These are phyloP conservation scores for Trichechus manatus DNA, from an alignment of 2,113 vertebrate genomes.

Conservation along the genomic window DNA sequence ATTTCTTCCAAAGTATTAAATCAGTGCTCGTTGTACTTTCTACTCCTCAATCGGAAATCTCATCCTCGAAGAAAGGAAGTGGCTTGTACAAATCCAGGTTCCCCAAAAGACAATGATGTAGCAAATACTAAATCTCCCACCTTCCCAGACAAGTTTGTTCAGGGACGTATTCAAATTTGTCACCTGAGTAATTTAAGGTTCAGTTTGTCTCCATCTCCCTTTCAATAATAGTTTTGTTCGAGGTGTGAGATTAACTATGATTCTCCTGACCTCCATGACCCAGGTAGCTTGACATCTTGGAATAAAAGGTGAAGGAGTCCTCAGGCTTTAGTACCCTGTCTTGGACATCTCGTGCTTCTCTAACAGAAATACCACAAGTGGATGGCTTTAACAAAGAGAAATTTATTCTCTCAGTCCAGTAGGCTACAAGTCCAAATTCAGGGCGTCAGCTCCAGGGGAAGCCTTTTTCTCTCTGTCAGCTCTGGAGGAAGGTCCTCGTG, in stretches of 20 bases:
- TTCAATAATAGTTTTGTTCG: slow-evolving; percentile 19
- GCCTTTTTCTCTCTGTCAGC: too few relatives aligned
- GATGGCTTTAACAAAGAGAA: too few relatives aligned
- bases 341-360: too few relatives aligned
- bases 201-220: background rate
- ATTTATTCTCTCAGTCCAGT: too few relatives aligned
- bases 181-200: background rate
- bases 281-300: background rate
- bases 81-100: background rate
- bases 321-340: background rate
- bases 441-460: too few relatives aligned
- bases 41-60: background rate
- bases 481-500: too few relatives aligned
- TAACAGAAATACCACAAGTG: too few relatives aligned
- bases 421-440: too few relatives aligned
- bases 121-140: background rate
- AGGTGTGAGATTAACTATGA: background rate
- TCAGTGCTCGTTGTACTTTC: background rate
- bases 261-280: background rate
- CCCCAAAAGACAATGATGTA: background rate
- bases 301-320: background rate
- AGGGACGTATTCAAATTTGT: background rate
- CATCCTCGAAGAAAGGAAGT: background rate
- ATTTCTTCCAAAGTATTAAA: slow-evolving; percentile 27
- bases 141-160: background rate